These are phyloP conservation scores for Petrolisthes cinctipes DNA, from an alignment of 2,888 invertebrate species.

Conservation along the genomic window DNA sequence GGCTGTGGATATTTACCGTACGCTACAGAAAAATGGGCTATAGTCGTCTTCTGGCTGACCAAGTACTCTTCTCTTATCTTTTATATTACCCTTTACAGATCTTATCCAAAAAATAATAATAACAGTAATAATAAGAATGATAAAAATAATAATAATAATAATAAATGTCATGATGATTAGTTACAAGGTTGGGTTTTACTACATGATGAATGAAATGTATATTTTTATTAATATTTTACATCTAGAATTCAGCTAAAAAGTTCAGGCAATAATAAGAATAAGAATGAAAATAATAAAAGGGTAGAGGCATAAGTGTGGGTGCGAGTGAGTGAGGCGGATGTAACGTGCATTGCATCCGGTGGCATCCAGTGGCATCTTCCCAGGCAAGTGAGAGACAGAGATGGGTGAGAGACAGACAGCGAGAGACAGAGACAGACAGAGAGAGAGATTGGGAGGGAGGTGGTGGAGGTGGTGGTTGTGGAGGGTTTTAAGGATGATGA, in stretches of 20 bases:
- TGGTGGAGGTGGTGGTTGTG: slow-evolving; percentile 41
- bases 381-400: slow-evolving; percentile 1
- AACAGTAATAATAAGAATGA: slow-evolving; percentile 34
- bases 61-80: too few relatives aligned
- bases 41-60: too few relatives aligned
- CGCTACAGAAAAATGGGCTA: too few relatives aligned
- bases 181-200: slow-evolving; percentile 37
- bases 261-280: slow-evolving; percentile 1
- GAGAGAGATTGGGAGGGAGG: slow-evolving; percentile 47
- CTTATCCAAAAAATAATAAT: slow-evolving; percentile 36
- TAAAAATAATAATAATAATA: slow-evolving; percentile 35
- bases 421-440: slow-evolving; percentile 34
- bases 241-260: not conserved
- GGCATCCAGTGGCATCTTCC: slow-evolving; percentile 9
- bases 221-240: not conserved
- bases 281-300: slow-evolving; percentile 4
- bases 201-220: slow-evolving; percentile 10
- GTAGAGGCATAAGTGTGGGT: slow-evolving; percentile 3
- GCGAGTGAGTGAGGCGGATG: slow-evolving; percentile 2
- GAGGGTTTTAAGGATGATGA: too few relatives aligned
- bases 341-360: slow-evolving; percentile 2
- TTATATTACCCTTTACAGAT: slow-evolving; percentile 30
- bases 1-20: too few relatives aligned
- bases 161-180: slow-evolving; percentile 38
- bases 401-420: slow-evolving; percentile 35